phyloP scores from a whole-genome alignment of 2,888 invertebrate species.

The Cyclophora albipunctata region DNA sequence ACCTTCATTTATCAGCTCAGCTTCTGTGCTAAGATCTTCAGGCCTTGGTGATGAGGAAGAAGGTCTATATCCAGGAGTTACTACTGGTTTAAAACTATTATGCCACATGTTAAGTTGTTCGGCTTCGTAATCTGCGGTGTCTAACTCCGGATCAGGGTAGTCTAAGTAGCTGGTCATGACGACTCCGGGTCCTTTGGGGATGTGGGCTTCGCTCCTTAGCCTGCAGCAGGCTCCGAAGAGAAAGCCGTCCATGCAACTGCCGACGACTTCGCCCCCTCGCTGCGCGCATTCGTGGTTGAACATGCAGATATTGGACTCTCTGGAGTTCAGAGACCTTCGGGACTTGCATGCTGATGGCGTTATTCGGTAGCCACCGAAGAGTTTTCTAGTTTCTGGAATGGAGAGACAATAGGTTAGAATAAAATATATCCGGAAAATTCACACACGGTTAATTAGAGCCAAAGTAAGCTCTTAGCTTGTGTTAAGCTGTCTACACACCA shows the following conservation, averaged over 20 bases:
- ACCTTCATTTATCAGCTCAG: constrained; percentile 74
- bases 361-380: constrained; percentile 91
- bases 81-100: constrained; percentile 63
- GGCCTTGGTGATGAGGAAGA: constrained; percentile 33
- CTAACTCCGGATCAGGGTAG: constrained; percentile 56
- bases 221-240: constrained; percentile 95
- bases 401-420: constrained; percentile 4
- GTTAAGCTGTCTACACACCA: too few relatives aligned
- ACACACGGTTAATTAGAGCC: too few relatives aligned
- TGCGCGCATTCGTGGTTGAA: constrained; percentile 92
- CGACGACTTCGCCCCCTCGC: constrained; percentile 85
- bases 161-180: constrained; percentile 67
- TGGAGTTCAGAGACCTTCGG: constrained; percentile 77
- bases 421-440: too few relatives aligned
- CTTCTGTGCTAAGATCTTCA: constrained; percentile 49
- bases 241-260: constrained; percentile 94
- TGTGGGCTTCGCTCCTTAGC: constrained; percentile 69
- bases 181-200: constrained; percentile 67
- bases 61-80: constrained; percentile 64
- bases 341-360: constrained; percentile 88
- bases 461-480: too few relatives aligned
- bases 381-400: constrained; percentile 74
- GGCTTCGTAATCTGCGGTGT: constrained; percentile 54
- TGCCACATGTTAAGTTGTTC: constrained; percentile 62
- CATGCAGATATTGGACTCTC: constrained; percentile 90